phyloP scores from a whole-genome alignment of 35 echinoderm and acorn worm species.

The Eucidaris tribuloides region DNA sequence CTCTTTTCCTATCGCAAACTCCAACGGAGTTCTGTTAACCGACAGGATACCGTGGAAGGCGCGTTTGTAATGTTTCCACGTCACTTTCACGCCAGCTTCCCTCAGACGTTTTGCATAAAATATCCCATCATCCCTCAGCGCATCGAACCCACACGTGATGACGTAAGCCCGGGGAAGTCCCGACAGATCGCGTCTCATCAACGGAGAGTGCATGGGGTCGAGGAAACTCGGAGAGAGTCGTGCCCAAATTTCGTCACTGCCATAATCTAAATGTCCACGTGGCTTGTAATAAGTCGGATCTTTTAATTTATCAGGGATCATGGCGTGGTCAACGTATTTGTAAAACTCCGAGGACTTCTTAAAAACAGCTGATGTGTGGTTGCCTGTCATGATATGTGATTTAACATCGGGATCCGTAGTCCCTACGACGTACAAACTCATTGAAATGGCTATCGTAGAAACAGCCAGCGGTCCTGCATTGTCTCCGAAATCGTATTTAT shows the following conservation, averaged over 20 bases:
- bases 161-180: conserved; percentile 78
- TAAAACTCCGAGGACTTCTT: not conserved
- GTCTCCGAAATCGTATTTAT: conserved; percentile 40
- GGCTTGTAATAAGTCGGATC: conserved; percentile 7
- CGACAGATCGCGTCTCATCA: conserved; percentile 47
- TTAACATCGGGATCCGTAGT: conserved; percentile 30
- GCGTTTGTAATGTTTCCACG: conserved; percentile 40
- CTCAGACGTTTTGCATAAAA: conserved; percentile 50
- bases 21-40: conserved; percentile 18
- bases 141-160: conserved; percentile 60
- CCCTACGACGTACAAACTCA: conserved; percentile 23
- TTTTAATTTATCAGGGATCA: not conserved
- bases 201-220: conserved; percentile 35
- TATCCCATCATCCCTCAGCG: conserved; percentile 71
- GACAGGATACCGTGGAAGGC: conserved; percentile 63
- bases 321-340: not conserved
- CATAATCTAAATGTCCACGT: not conserved
- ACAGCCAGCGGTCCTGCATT: conserved; percentile 21
- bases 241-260: conserved; percentile 34
- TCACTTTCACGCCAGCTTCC: conserved; percentile 39
- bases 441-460: conserved; percentile 5
- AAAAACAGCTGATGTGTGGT: conserved; percentile 55
- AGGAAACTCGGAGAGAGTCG: conserved; percentile 18
- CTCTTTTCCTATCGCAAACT: conserved; percentile 45
- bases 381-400: conserved; percentile 14